Evolutionary conservation across 2,888 invertebrate species (phyloP).

Genomic region (Ptilodon capucinus): DNA sequence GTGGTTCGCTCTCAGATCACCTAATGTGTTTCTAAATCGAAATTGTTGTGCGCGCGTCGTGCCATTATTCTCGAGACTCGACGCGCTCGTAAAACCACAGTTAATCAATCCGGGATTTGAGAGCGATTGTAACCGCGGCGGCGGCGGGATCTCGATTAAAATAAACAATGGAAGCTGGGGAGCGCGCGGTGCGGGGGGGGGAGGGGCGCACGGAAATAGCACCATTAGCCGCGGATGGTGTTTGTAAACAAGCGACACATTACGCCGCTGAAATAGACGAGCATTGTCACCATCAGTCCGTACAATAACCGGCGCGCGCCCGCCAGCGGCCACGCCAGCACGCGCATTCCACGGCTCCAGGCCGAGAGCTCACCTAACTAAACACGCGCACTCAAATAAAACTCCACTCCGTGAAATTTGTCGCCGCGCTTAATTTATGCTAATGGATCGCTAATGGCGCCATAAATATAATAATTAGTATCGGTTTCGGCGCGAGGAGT

Average conservation of each 20-base stretch:
- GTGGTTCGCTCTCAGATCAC: constrained; percentile 20
- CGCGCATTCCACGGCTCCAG: constrained; percentile 54
- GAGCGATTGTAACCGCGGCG: constrained; percentile 16
- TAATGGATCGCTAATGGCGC: constrained; percentile 68
- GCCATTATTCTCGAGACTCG: constrained; percentile 29
- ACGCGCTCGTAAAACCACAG: constrained; percentile 43
- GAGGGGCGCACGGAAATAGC: constrained; percentile 52
- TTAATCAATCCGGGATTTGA: constrained; percentile 46
- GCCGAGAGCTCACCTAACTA: constrained; percentile 46
- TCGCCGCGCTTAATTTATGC: constrained; percentile 67
- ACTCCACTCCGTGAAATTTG: constrained; percentile 54
- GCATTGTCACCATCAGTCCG: constrained; percentile 31
- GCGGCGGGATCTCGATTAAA: constrained; percentile 30
- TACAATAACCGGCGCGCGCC: constrained; percentile 21
- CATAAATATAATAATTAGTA: constrained; percentile 58
- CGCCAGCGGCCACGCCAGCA: constrained; percentile 31
- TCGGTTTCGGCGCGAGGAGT: constrained; percentile 33
- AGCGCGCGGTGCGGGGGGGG: constrained; percentile 11
- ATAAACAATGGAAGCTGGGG: constrained; percentile 44
- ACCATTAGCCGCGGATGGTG: constrained; percentile 61
- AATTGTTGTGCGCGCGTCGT: constrained; percentile 27
- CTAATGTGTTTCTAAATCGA: constrained; percentile 40
- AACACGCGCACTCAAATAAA: constrained; percentile 48
- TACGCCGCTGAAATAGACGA: constrained; percentile 37
- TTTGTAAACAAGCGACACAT: constrained; percentile 63